Conservation (phyloP, 2,888 invertebrate genomes). For the Tridacna gigas region DNA sequence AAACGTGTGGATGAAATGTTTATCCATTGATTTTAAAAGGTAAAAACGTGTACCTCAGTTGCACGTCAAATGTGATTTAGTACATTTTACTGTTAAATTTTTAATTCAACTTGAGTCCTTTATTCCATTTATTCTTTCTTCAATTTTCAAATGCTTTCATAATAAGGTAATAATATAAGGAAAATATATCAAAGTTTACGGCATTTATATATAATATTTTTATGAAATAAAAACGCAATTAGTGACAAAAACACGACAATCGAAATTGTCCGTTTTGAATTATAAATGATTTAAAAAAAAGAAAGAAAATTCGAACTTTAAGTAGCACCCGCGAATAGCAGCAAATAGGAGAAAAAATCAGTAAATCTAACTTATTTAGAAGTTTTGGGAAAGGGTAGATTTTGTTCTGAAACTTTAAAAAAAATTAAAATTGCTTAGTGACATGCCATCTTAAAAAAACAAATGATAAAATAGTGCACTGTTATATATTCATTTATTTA, state of each 20-base stretch:
- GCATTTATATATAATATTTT: not conserved
- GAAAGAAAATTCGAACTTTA: no score
- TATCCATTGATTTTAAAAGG: not conserved
- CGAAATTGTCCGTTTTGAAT: not conserved
- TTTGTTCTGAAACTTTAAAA: not conserved
- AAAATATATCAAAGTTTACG: no score
- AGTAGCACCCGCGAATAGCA: not conserved
- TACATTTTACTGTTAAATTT: not conserved
- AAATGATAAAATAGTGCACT: slow-evolving; percentile 5
- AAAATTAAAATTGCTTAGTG: not conserved
- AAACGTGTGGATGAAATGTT: slow-evolving; percentile 19
- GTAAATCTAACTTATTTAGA: not conserved
- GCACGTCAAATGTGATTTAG: not conserved
- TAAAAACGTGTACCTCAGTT: not conserved
- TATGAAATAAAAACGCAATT: not conserved
- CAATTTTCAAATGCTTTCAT: no score
- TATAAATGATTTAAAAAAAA: not conserved
- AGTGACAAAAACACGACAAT: not conserved
- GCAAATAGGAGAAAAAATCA: not conserved
- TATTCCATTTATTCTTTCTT: no score
- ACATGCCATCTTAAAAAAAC: slow-evolving; percentile 18
- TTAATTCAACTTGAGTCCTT: not conserved
- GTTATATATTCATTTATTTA: slow-evolving; percentile 13
- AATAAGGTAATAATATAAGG: no score
- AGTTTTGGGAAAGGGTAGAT: not conserved